A percentile compares a stretch with the other conserved stretches of the same genome.
Conservation (phyloP, 1,140 invertebrate species). For the Lordiphosa collinella region DNA sequence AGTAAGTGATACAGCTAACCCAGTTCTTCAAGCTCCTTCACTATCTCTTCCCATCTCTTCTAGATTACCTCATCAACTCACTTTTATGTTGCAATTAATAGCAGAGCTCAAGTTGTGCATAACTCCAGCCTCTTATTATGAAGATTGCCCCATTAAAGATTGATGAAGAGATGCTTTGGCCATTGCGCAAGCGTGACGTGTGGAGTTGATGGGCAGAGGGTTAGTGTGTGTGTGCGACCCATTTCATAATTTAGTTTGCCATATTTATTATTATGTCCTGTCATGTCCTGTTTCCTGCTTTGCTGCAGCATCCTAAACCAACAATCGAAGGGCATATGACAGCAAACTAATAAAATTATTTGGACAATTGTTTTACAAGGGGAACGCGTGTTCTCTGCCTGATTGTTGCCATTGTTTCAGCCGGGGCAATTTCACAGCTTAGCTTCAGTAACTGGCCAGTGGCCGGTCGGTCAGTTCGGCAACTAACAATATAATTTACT, state of each 20-base stretch:
- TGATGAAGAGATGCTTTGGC: neutral
- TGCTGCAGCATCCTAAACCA: constrained; percentile 60
- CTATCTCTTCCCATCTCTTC: too few species aligned
- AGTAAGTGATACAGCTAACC: neutral
- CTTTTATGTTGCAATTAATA: neutral
- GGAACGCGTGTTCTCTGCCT: constrained; percentile 16
- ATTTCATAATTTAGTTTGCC: constrained; percentile 69
- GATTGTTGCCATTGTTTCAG: constrained; percentile 57
- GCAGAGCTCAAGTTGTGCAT: neutral
- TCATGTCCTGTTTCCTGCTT: constrained; percentile 48
- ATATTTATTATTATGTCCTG: constrained; percentile 71
- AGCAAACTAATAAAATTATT: constrained; percentile 55
- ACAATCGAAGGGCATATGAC: constrained; percentile 50
- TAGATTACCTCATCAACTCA: neutral
- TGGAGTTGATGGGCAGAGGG: constrained; percentile 1
- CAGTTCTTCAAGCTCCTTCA: neutral
- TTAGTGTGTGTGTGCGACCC: constrained; percentile 4
- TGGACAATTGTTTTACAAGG: constrained; percentile 24
- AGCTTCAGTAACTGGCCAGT: constrained; percentile 21
- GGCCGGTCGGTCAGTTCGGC: constrained; percentile 47
- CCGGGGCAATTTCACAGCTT: constrained; percentile 38
- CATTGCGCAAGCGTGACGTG: constrained; percentile 15
- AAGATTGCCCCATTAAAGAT: neutral
- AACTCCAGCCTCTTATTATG: neutral
- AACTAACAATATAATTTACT: constrained; percentile 74